A percentile compares a stretch with the other conserved stretches of the same genome.
These are phyloP conservation scores for Incurvaria masculella DNA, from an alignment of 2,888 invertebrate species.

Conservation along the genomic window DNA sequence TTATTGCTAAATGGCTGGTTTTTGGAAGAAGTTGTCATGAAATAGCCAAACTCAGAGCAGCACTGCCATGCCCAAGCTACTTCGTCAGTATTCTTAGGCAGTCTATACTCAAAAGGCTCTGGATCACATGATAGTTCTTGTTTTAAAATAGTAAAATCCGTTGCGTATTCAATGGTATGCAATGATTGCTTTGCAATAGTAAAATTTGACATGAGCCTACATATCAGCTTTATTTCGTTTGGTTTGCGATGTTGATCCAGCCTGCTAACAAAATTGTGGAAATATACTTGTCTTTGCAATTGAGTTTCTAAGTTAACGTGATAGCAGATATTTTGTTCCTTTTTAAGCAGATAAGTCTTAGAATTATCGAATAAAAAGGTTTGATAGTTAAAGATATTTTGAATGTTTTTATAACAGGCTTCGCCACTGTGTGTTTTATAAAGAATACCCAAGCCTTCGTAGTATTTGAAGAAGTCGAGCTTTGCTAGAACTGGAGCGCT, in stretches of 20 bases:
- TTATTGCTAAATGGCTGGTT: constrained; percentile 57
- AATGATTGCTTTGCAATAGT: constrained; percentile 1
- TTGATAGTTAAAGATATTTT: constrained; percentile 27
- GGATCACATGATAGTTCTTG: constrained; percentile 24
- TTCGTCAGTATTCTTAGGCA: constrained; percentile 24
- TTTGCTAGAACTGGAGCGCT: constrained; percentile 45
- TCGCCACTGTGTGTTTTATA: constrained; percentile 32
- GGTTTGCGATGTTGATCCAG: constrained; percentile 36
- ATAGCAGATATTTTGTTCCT: constrained; percentile 36
- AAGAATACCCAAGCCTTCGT: constrained; percentile 36
- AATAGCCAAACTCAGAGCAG: constrained; percentile 75
- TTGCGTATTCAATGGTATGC: too few species aligned
- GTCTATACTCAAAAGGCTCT: constrained; percentile 27
- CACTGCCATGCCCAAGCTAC: constrained; percentile 67
- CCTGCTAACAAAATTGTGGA: constrained; percentile 23
- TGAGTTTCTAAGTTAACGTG: constrained; percentile 27
- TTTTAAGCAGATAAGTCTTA: constrained; percentile 27
- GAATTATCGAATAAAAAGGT: constrained; percentile 26
- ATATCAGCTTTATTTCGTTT: constrained; percentile 25
- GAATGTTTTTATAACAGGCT: constrained; percentile 28
- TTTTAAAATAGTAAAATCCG: constrained; percentile 18
- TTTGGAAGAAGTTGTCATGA: constrained; percentile 58
- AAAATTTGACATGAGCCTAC: constrained; percentile 13
- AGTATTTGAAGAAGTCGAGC: constrained; percentile 38
- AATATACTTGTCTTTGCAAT: constrained; percentile 37